Conservation (phyloP, 1,140 invertebrate species). For the Octopus bimaculoides region DNA sequence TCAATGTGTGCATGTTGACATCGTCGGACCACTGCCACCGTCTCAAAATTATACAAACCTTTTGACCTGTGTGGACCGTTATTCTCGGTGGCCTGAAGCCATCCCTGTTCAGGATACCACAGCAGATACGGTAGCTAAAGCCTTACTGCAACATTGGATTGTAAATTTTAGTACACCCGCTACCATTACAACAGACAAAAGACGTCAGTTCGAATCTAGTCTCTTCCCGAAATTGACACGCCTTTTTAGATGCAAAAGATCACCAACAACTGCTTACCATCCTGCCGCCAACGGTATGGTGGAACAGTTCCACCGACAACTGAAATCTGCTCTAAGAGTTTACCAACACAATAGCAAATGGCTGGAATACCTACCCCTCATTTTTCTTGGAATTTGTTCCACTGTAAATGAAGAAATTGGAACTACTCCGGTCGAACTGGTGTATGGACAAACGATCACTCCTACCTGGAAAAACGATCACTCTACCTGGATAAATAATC, state of each 20-base stretch:
- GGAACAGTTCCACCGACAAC: slow-evolving; percentile 20
- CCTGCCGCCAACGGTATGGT: no score
- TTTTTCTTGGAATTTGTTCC: no score
- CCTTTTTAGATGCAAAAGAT: slow-evolving; percentile 10
- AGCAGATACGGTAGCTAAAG: slow-evolving; percentile 39
- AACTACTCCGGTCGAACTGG: slow-evolving; percentile 13
- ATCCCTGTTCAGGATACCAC: slow-evolving; percentile 56
- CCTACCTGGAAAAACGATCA: slow-evolving; percentile 16
- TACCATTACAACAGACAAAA: slow-evolving; percentile 54
- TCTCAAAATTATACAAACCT: no score
- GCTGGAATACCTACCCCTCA: slow-evolving; percentile 14
- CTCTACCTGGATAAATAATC: no score
- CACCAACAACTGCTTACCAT: slow-evolving; percentile 16
- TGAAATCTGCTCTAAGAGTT: slow-evolving; percentile 21
- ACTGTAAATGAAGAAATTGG: slow-evolving; percentile 19
- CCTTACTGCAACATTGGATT: slow-evolving; percentile 49
- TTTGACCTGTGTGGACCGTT: slow-evolving; percentile 29
- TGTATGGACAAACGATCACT: slow-evolving; percentile 17
- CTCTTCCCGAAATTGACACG: no score
- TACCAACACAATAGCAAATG: slow-evolving; percentile 8
- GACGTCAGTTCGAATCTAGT: slow-evolving; percentile 49
- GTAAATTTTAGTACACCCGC: slow-evolving; percentile 42
- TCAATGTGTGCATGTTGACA: no score
- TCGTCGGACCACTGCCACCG: no score
- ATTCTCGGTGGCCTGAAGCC: slow-evolving; percentile 52